phyloP scores from a whole-genome alignment of 2,888 invertebrate genomes.

The Phymatocera aterrima region DNA sequence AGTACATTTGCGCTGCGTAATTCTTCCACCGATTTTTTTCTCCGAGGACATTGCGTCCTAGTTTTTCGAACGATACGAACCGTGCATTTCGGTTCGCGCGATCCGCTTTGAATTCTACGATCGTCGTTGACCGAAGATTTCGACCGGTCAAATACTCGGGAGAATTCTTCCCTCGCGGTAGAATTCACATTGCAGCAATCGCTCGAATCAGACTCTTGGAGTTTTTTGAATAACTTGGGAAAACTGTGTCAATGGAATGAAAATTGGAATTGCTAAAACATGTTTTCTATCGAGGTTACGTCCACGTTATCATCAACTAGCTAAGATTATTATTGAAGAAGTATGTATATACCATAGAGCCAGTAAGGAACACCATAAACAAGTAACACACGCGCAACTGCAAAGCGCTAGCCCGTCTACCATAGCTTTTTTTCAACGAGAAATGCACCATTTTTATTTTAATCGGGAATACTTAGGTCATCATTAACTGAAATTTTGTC shows the following conservation, averaged over 20 bases:
- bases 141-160: neutral
- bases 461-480: too few relatives aligned
- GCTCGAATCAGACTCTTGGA: constrained; percentile 51
- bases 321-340: neutral
- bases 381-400: constrained; percentile 61
- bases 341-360: constrained; percentile 59
- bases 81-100: neutral
- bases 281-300: too few relatives aligned
- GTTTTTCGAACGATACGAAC: constrained; percentile 3
- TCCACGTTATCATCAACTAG: neutral
- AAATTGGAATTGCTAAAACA: too few relatives aligned
- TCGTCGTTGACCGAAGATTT: neutral
- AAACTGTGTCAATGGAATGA: constrained; percentile 48
- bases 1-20: neutral
- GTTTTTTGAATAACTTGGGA: constrained; percentile 52
- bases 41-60: neutral
- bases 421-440: constrained; percentile 52
- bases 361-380: constrained; percentile 62
- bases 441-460: neutral
- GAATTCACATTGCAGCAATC: constrained; percentile 40
- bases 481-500: neutral
- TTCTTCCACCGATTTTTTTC: neutral
- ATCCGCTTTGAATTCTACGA: neutral
- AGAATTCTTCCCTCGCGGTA: neutral
- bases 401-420: constrained; percentile 59